Percentiles rank a stretch among this genome's conserved stretches.
Evolutionary conservation across 2,113 vertebrate species (phyloP).

Genomic region (Cebus imitator): DNA sequence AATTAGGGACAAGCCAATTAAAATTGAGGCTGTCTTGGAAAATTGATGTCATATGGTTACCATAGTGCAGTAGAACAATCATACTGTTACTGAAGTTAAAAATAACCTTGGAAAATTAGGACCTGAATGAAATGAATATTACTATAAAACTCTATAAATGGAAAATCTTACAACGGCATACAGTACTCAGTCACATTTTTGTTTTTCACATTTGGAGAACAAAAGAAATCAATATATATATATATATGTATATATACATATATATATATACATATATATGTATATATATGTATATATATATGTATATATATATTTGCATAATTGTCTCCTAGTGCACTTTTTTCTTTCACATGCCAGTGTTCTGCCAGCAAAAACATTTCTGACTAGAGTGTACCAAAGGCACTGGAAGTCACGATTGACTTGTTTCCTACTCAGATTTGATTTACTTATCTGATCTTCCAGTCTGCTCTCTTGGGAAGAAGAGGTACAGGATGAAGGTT

Average conservation of each 20-base stretch:
- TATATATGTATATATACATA: too few species aligned
- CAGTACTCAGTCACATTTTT: background rate
- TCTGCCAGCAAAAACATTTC: background rate
- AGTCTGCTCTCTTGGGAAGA: background rate
- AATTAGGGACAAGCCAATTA: background rate
- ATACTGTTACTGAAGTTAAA: constrained; percentile 22
- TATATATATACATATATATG: too few species aligned
- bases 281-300: too few species aligned
- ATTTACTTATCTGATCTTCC: background rate
- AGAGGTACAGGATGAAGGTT: background rate
- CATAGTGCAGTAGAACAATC: constrained; percentile 13
- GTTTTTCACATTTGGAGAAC: background rate
- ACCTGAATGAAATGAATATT: constrained; percentile 16
- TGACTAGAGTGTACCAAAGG: background rate
- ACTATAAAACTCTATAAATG: background rate
- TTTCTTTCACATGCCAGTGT: background rate
- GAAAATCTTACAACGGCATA: background rate
- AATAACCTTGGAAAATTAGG: constrained; percentile 24
- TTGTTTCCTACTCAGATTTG: background rate
- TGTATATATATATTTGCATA: background rate
- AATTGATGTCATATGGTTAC: background rate
- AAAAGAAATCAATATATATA: background rate
- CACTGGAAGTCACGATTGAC: background rate
- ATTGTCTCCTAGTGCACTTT: background rate
- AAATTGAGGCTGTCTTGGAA: constrained; percentile 6